Conservation (phyloP, 2,113 vertebrate genomes). For the Mus pahari region DNA sequence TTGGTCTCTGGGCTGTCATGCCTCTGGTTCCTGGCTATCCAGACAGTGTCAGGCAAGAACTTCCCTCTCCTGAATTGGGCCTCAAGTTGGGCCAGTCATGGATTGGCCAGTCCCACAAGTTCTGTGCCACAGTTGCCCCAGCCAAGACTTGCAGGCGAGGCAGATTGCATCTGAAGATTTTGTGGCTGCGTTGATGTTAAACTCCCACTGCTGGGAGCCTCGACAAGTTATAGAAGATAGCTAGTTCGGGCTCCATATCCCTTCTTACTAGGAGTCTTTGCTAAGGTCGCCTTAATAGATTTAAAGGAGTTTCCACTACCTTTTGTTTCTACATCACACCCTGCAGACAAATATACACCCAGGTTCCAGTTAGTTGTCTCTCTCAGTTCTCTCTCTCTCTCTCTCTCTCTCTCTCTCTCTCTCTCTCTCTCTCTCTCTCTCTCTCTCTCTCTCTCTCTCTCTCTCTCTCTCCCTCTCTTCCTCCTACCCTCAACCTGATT, state of each 20-base stretch:
- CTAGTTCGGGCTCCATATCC: not conserved
- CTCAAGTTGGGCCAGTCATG: not conserved
- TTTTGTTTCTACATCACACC: not conserved
- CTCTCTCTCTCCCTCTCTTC: not conserved
- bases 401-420: too few species aligned
- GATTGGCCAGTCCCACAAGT: not conserved
- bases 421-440: not conserved
- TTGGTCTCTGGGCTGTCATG: not conserved
- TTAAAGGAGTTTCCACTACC: too few species aligned
- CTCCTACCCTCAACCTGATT: not conserved
- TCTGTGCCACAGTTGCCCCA: not conserved
- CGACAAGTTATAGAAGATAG: not conserved
- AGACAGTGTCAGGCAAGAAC: too few species aligned
- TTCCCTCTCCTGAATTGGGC: too few species aligned
- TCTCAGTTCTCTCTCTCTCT: not conserved
- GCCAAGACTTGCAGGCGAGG: not conserved
- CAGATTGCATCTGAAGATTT: not conserved
- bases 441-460: not conserved
- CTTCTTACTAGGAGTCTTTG: not conserved
- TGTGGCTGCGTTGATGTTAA: not conserved
- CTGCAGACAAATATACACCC: not conserved
- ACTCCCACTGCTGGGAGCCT: not conserved
- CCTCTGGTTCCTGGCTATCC: too few species aligned
- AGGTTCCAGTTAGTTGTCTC: not conserved
- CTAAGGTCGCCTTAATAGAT: not conserved